These are phyloP conservation scores for Pionites leucogaster DNA, from an alignment of 2,113 vertebrate genomes.

Conservation along the genomic window DNA sequence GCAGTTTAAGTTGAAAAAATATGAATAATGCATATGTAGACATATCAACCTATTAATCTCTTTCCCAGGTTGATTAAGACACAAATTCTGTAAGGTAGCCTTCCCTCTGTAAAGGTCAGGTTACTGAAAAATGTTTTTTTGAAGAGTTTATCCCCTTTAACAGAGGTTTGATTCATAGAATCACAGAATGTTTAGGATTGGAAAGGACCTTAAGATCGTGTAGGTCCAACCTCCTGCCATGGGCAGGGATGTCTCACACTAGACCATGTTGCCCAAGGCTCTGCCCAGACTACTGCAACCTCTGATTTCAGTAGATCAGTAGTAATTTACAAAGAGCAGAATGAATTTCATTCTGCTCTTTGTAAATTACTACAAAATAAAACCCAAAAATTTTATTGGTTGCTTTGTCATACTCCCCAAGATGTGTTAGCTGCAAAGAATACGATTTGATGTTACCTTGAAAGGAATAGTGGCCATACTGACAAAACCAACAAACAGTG, in stretches of 20 bases:
- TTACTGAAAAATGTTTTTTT: not conserved
- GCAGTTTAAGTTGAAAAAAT: not conserved
- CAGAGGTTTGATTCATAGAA: not conserved
- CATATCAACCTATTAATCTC: not conserved
- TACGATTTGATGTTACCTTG: not conserved
- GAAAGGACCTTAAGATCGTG: not conserved
- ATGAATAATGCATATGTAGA: conserved; percentile 10
- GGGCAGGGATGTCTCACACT: not conserved
- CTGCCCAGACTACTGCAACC: not conserved
- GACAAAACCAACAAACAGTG: not conserved
- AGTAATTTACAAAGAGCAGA: not conserved
- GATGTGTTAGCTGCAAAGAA: not conserved
- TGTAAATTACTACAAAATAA: not conserved
- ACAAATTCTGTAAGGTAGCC: not conserved
- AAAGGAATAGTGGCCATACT: not conserved
- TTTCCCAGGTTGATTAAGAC: conserved; percentile 8
- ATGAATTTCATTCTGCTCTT: not conserved
- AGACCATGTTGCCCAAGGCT: not conserved
- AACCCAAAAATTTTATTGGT: not conserved
- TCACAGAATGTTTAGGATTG: not conserved
- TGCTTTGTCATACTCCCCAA: not conserved
- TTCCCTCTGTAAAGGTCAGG: not conserved
- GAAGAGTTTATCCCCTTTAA: not conserved
- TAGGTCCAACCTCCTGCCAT: not conserved
- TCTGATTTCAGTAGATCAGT: not conserved